phyloP scores from a whole-genome alignment of 2,888 invertebrate genomes.

The Graphium colonna region DNA sequence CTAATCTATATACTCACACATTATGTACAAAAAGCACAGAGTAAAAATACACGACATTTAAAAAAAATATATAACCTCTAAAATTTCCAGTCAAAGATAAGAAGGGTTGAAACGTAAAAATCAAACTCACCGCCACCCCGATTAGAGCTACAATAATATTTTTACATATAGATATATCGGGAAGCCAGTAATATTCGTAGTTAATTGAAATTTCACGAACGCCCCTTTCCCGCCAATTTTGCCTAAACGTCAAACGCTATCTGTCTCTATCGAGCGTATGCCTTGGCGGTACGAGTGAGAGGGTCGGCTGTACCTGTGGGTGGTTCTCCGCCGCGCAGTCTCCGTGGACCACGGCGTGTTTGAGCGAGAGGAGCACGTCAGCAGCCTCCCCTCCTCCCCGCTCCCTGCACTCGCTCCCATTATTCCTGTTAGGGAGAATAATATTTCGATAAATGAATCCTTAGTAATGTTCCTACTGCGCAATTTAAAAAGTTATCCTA shows the following conservation, averaged over 20 bases:
- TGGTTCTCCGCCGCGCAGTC: conserved; percentile 77
- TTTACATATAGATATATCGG: background rate
- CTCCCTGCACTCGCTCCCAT: conserved; percentile 77
- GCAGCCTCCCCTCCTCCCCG: conserved; percentile 85
- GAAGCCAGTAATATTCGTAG: conserved; percentile 35
- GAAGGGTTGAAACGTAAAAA: background rate
- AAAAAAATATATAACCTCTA: no score
- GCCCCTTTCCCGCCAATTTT: conserved; percentile 30
- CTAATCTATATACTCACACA: no score
- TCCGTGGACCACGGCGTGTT: conserved; percentile 93
- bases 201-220: conserved; percentile 55
- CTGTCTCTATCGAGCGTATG: background rate
- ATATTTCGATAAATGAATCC: conserved; percentile 1
- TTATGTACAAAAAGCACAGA: no score
- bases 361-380: conserved; percentile 92
- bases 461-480: background rate
- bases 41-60: no score
- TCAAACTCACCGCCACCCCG: conserved; percentile 2
- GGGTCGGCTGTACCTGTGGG: conserved; percentile 68
- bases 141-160: background rate
- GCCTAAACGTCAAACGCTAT: background rate
- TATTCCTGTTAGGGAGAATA: conserved; percentile 51
- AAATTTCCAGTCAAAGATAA: no score
- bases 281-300: conserved; percentile 25
- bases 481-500: background rate